Base-by-base conservation (phyloP, 2,888 invertebrate genomes). In the Hypsopygia costalis region DNA sequence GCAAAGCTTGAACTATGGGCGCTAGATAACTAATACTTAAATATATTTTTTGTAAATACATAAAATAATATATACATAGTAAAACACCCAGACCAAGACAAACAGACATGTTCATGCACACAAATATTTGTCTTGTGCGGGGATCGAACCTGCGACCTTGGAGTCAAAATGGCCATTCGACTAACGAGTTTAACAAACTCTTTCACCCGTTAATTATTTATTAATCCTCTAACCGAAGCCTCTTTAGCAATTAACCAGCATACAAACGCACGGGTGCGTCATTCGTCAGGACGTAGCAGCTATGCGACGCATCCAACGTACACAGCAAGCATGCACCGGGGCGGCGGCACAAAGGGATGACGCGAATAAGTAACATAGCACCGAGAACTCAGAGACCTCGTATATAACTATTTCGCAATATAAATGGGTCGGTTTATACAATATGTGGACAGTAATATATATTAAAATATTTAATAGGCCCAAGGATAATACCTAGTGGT, bases 391-490 rank as follows among this genome's bases (percentile, higher is more conserved):
- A 69, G 70, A 73, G 69, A 67, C 61, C 56, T 70, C 63, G 69
- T 66, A 73, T 77, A 81, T 81, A 77, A 71, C 82, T 78, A 82
- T 85, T 77, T 81, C 69, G 62, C 75, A 79, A 81, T 79, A 74
- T 70, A 61, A 46, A 51, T 44, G 79, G 80, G 79, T 54, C 57
- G 69, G 54, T 56, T 79, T 73, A 81, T 81, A 78, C 73, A 44
- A 46, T 55, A 73, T 53, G 46, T 45, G 34, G 41, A 33, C 12
- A 11, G 5, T 30, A 36, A 9, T 2, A 28, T 16, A 21, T 22
- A 11, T 1, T 30, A 36, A 9, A 1, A 28, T 16, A 21, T 22
- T 21, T 34, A 34, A 34, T 7, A 16, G 25, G 25, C 2, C 25
- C 6, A 8, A 25, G n/a, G 8, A 25, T 25, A 25, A 25, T 25